phyloP scores from a whole-genome alignment of 35 echinoderm and acorn worm genomes.

The Apostichopus californicus region DNA sequence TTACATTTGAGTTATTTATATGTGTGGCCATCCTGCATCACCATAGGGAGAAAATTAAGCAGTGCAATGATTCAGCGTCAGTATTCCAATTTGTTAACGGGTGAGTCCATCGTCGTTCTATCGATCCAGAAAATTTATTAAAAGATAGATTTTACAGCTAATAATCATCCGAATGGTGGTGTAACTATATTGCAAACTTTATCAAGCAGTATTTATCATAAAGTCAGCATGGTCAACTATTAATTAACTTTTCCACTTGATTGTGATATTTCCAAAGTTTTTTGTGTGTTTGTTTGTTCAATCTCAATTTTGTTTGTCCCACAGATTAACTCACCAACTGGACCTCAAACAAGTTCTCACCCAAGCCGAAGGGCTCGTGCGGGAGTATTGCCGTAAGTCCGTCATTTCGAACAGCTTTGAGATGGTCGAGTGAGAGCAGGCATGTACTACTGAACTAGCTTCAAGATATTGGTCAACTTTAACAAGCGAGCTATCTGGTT shows the following conservation, averaged over 20 bases:
- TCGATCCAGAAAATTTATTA: neutral
- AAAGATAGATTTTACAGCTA: no score
- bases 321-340: slow-evolving; percentile 72
- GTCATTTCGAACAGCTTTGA: slow-evolving; percentile 73
- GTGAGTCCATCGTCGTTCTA: slow-evolving; percentile 59
- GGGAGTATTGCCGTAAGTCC: slow-evolving; percentile 74
- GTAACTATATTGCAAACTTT: neutral
- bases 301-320: neutral
- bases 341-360: slow-evolving; percentile 65
- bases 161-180: no score
- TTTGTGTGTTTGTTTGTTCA: no score
- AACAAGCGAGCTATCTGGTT: no score
- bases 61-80: slow-evolving; percentile 78
- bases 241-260: no score
- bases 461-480: no score
- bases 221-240: no score
- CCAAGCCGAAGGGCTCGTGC: slow-evolving; percentile 71
- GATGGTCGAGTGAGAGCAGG: slow-evolving; percentile 41
- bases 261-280: no score
- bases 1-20: slow-evolving; percentile 96
- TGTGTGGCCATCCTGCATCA: slow-evolving; percentile 85
- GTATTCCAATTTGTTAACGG: slow-evolving; percentile 90
- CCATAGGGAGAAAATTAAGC: slow-evolving; percentile 62
- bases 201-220: no score
- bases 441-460: no score